Conservation (phyloP, 2,888 invertebrate genomes). For the Maniola hyperantus region DNA sequence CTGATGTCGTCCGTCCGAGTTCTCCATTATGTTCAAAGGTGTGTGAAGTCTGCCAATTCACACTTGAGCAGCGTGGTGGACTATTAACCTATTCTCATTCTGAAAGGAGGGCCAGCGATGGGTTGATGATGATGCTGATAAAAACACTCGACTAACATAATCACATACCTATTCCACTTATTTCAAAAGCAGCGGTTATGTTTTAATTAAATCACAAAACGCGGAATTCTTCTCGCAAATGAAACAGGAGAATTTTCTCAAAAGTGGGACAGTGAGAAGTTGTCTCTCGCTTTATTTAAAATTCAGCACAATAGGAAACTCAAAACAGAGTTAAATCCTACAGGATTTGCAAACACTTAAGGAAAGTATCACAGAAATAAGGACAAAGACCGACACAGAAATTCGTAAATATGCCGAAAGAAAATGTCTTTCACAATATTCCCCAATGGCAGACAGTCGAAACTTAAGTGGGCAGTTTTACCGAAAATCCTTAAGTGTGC, state of each 20-base stretch:
- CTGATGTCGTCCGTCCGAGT: too few relatives aligned
- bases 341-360: not conserved
- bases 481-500: not conserved
- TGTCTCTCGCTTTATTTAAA: not conserved
- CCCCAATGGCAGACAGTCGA: not conserved
- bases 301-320: not conserved
- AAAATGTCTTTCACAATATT: slow-evolving; percentile 11
- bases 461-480: not conserved
- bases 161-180: too few relatives aligned
- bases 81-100: too few relatives aligned
- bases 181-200: too few relatives aligned
- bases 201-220: too few relatives aligned
- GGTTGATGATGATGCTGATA: too few relatives aligned
- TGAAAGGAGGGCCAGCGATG: too few relatives aligned
- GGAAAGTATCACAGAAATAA: not conserved
- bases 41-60: too few relatives aligned
- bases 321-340: not conserved
- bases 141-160: too few relatives aligned
- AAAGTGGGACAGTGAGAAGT: not conserved
- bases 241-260: not conserved
- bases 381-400: not conserved
- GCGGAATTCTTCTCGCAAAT: too few relatives aligned
- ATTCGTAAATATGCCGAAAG: slow-evolving; percentile 15
- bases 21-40: too few relatives aligned
- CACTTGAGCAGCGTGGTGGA: too few relatives aligned